A percentile compares a stretch with the other conserved stretches of the same genome.
phyloP scores from a whole-genome alignment of 2,797 vertebrate genomes.

The Karalla daura region DNA sequence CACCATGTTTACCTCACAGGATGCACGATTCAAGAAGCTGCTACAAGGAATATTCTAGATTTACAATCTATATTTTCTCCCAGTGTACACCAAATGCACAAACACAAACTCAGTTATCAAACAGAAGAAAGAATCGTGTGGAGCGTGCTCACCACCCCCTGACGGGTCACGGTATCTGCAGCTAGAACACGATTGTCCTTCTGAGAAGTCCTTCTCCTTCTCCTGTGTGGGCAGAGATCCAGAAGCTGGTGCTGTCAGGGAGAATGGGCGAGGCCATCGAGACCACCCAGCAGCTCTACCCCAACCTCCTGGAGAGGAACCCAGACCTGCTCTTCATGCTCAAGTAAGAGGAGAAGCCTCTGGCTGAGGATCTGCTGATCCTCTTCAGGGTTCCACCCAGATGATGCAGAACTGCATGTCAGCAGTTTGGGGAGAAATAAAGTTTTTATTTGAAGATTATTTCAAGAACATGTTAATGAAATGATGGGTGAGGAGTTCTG shows the following conservation, averaged over 20 bases:
- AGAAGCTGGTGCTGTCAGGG: conserved; percentile 96
- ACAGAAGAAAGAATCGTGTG: too few relatives aligned
- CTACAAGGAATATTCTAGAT: too few relatives aligned
- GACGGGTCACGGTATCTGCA: too few relatives aligned
- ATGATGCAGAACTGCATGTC: neutral
- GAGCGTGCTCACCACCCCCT: too few relatives aligned
- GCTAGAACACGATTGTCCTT: too few relatives aligned
- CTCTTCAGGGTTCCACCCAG: rapidly evolving
- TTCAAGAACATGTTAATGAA: neutral
- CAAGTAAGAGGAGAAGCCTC: conserved; percentile 85
- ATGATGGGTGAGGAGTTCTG: neutral
- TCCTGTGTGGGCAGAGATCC: conserved; percentile 98
- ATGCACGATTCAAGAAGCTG: too few relatives aligned
- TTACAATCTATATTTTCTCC: too few relatives aligned
- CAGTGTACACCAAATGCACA: too few relatives aligned
- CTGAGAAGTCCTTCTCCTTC: too few relatives aligned
- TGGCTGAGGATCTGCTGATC: too few relatives aligned
- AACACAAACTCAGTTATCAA: too few relatives aligned
- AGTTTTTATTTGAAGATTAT: neutral
- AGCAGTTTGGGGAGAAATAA: neutral
- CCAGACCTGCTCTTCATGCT: conserved; percentile 98
- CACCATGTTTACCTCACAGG: too few relatives aligned
- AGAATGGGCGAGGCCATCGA: conserved; percentile 97
- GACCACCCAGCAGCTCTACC: conserved; percentile 95
- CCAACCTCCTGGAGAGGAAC: conserved; percentile 94